These are phyloP conservation scores for Hypomesus transpacificus DNA, from an alignment of 2,113 vertebrate species.

Conservation along the genomic window DNA sequence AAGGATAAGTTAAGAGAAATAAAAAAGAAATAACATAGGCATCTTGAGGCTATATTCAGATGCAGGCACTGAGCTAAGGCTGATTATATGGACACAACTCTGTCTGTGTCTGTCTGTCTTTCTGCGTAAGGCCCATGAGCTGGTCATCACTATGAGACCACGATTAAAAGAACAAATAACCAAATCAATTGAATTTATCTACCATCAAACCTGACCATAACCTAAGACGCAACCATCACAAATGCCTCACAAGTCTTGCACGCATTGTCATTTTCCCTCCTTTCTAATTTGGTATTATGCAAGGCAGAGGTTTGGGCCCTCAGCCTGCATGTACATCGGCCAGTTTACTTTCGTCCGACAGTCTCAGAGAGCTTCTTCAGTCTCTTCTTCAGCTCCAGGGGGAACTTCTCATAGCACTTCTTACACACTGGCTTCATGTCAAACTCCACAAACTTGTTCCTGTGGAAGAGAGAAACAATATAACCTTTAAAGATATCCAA, in stretches of 20 bases:
- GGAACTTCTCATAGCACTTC: constrained; percentile 99
- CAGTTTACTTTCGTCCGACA: constrained; percentile 81
- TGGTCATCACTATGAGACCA: constrained; percentile 1
- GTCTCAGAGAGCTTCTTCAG: constrained; percentile 99
- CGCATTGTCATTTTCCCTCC: neutral
- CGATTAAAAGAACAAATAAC: neutral
- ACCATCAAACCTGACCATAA: neutral
- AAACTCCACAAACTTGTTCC: constrained; percentile 99
- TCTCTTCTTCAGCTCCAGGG: constrained; percentile 97
- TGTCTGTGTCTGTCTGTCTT: neutral
- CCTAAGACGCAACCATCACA: neutral
- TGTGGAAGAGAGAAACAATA: constrained; percentile 57
- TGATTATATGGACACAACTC: neutral
- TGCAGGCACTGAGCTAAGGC: constrained; percentile 36
- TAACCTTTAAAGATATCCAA: too few species aligned
- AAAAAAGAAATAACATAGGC: constrained; percentile 35
- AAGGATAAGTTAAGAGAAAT: neutral
- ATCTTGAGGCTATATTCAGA: constrained; percentile 33
- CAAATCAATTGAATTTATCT: neutral
- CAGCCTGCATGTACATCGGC: constrained; percentile 18
- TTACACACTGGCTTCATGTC: constrained; percentile 99
- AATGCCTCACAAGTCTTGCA: neutral
- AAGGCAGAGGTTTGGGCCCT: neutral
- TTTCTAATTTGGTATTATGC: neutral
- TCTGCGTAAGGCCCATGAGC: neutral